phyloP scores from a whole-genome alignment of 2,113 vertebrate species.

The Syngnathus floridae region DNA sequence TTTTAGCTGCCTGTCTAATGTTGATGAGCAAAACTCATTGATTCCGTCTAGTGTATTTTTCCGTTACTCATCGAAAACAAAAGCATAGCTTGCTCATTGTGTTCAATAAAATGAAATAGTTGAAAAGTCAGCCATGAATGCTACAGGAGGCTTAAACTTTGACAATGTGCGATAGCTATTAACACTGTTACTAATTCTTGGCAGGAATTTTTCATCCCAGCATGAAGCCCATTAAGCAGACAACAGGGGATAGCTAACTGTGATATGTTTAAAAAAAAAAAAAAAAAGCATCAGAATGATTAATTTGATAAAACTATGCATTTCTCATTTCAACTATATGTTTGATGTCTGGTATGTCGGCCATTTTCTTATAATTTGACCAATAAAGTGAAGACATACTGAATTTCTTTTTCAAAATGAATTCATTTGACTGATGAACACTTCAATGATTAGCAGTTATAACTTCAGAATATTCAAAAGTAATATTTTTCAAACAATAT shows the following conservation, averaged over 20 bases:
- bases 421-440: too few species aligned
- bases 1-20: too few species aligned
- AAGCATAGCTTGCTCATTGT: neutral
- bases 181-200: constrained; percentile 2
- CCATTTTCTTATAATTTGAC: too few species aligned
- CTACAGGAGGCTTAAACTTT: neutral
- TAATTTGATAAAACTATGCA: too few species aligned
- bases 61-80: neutral
- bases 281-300: neutral
- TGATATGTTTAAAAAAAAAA: neutral
- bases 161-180: neutral
- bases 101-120: neutral
- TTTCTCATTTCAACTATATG: too few species aligned
- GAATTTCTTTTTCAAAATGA: too few species aligned
- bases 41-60: neutral
- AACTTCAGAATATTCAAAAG: too few species aligned
- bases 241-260: neutral
- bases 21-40: too few species aligned
- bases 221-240: constrained; percentile 5
- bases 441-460: too few species aligned
- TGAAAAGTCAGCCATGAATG: neutral
- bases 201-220: neutral
- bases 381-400: too few species aligned
- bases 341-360: too few species aligned
- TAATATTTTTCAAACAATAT: too few species aligned